Evolutionary conservation across 2,888 invertebrate species (phyloP).

Genomic region (Timema podura): DNA sequence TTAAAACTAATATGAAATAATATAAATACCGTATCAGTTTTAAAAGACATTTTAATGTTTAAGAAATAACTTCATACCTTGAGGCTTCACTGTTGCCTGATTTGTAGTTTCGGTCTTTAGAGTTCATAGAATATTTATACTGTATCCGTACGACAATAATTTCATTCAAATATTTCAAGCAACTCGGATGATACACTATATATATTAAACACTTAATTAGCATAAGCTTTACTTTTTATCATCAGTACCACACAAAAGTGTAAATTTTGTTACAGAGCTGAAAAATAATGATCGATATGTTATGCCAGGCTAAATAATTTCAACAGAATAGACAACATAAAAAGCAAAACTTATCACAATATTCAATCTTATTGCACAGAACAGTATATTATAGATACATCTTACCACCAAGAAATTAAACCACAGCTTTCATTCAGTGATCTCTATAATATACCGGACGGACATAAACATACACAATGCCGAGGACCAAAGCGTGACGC

Average conservation of each 20-base stretch:
- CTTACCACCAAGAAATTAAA: too few species aligned
- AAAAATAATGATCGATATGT: conserved; percentile 28
- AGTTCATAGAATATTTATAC: conserved; percentile 34
- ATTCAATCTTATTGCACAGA: too few species aligned
- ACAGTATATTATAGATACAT: too few species aligned
- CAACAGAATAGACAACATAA: neutral
- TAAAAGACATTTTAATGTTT: too few species aligned
- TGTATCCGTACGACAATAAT: conserved; percentile 26
- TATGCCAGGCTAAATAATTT: conserved; percentile 17
- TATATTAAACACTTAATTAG: conserved; percentile 16
- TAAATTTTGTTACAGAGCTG: conserved; percentile 25
- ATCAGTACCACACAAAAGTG: conserved; percentile 26
- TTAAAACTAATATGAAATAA: too few species aligned
- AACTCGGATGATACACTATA: conserved; percentile 11
- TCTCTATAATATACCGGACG: too few species aligned
- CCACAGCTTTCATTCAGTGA: too few species aligned
- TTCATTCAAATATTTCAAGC: conserved; percentile 12
- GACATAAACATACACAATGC: too few species aligned
- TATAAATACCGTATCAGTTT: too few species aligned
- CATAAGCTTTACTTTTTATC: conserved; percentile 20
- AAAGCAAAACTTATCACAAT: neutral
- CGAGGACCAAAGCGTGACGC: too few species aligned
- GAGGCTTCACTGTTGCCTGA: conserved; percentile 34
- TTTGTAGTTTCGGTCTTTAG: conserved; percentile 31
- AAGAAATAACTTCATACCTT: conserved; percentile 29